Percentiles rank a stretch among this genome's conserved stretches.
Conservation (phyloP, 2,797 vertebrate genomes). For the Taeniopygia guttata region DNA sequence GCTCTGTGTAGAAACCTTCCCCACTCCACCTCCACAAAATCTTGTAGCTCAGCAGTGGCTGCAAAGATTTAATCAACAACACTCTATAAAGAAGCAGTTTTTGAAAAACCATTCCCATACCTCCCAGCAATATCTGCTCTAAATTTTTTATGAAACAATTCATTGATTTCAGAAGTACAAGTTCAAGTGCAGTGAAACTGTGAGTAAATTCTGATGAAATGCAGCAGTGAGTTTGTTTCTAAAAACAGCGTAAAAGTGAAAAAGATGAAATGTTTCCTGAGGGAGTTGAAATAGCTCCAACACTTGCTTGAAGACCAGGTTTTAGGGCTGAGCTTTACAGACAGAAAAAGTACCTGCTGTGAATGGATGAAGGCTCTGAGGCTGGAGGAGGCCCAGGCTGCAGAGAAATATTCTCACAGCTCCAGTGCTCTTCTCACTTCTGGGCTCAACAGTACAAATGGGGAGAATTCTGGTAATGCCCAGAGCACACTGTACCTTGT, state of each 20-base stretch:
- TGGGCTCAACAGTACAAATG: neutral
- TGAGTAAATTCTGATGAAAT: neutral
- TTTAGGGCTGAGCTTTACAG: neutral
- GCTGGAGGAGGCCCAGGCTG: neutral
- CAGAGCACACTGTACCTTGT: accelerated
- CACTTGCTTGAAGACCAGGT: neutral
- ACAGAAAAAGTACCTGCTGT: neutral
- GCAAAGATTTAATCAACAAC: neutral
- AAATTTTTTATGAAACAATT: neutral
- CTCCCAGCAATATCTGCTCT: neutral
- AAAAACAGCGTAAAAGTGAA: neutral
- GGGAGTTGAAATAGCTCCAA: neutral
- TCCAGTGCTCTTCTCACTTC: neutral
- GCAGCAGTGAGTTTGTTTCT: neutral
- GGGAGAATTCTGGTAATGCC: neutral
- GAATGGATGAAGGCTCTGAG: neutral
- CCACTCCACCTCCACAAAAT: neutral
- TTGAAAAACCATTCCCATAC: neutral
- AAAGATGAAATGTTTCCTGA: neutral
- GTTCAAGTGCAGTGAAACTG: neutral
- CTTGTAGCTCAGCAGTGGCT: neutral
- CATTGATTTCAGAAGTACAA: neutral
- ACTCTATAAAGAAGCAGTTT: neutral
- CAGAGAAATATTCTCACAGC: neutral
- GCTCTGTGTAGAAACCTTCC: neutral